Evolutionary conservation across 2,113 vertebrate genomes (phyloP).

Genomic region (Nycticorax nycticorax): DNA sequence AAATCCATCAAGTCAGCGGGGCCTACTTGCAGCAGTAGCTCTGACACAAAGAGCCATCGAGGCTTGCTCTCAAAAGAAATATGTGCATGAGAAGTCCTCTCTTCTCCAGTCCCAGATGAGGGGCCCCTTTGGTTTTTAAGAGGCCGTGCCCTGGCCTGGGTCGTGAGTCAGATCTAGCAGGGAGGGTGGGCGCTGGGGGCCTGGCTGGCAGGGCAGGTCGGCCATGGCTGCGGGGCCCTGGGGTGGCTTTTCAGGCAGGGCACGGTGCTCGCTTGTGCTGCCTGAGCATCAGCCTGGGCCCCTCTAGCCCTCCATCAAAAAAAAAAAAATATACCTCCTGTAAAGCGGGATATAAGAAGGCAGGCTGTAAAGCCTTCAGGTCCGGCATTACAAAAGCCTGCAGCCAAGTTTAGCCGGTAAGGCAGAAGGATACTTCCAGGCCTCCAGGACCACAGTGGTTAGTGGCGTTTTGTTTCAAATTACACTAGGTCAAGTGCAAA

Average conservation of each 20-base stretch:
- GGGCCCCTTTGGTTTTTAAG: background rate
- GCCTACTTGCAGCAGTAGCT: background rate
- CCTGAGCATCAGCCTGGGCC: background rate
- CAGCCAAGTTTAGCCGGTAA: background rate
- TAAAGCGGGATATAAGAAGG: background rate
- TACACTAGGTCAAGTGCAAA: background rate
- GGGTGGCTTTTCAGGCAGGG: background rate
- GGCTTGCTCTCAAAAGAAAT: background rate
- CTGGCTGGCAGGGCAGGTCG: background rate
- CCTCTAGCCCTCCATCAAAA: background rate
- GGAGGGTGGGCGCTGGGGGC: no score
- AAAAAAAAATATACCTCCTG: no score
- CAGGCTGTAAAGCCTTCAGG: background rate
- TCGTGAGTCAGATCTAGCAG: background rate
- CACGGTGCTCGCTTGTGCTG: accelerated
- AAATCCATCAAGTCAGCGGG: background rate
- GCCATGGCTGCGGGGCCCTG: background rate
- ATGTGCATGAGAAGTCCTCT: background rate
- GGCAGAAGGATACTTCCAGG: background rate
- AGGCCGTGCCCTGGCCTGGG: background rate
- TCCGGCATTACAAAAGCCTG: background rate
- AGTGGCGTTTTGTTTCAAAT: accelerated
- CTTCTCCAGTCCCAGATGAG: background rate
- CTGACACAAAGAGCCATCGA: background rate
- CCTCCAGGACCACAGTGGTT: background rate